These are phyloP conservation scores for Loxodonta africana DNA, from an alignment of 2,113 vertebrate species.

Conservation along the genomic window DNA sequence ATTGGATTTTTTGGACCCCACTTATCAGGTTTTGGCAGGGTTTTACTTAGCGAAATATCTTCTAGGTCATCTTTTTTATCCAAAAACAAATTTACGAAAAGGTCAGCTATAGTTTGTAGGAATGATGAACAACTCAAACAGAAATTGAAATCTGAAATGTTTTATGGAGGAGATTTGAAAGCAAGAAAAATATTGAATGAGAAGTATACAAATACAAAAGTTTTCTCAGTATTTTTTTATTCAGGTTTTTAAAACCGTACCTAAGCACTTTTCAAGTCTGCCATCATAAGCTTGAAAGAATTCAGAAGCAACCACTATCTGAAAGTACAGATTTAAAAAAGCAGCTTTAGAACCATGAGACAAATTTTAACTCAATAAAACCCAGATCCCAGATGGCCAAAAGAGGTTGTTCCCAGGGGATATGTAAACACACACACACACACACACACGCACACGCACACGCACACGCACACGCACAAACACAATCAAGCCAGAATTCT, in stretches of 20 bases:
- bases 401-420: neutral
- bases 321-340: neutral
- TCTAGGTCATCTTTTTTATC: constrained; percentile 55
- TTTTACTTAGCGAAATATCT: constrained; percentile 34
- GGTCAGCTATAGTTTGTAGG: constrained; percentile 55
- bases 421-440: neutral
- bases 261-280: neutral
- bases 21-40: neutral
- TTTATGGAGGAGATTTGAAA: constrained; percentile 8
- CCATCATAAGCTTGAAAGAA: neutral
- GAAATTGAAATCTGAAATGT: constrained; percentile 34
- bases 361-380: constrained; percentile 67
- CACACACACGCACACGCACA: neutral
- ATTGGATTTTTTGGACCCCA: neutral
- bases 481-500: neutral
- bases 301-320: neutral
- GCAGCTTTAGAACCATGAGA: neutral
- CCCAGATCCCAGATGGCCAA: constrained; percentile 54
- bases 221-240: neutral
- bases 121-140: constrained; percentile 7
- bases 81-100: constrained; percentile 54
- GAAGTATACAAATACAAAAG: constrained; percentile 46
- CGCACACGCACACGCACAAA: neutral
- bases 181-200: constrained; percentile 58
- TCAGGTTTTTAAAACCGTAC: constrained; percentile 57